A percentile compares a stretch with the other conserved stretches of the same genome.
These are phyloP conservation scores for Muntiacus reevesi DNA, from an alignment of 2,113 vertebrate genomes.

Conservation along the genomic window DNA sequence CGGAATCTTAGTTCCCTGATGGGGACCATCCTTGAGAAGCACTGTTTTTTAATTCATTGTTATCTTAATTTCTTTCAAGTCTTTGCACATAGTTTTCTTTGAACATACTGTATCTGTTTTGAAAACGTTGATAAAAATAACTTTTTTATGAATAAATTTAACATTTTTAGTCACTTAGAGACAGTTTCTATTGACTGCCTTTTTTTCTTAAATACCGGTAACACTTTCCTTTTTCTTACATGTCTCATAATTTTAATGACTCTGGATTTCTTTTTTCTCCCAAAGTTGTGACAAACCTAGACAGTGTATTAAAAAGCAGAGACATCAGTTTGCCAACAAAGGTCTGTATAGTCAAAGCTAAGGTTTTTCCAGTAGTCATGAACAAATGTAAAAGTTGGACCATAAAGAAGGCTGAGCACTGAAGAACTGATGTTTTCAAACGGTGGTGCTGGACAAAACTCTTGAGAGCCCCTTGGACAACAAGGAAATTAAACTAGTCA, in stretches of 20 bases:
- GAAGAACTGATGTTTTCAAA: neutral
- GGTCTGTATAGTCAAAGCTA: neutral
- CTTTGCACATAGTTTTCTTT: neutral
- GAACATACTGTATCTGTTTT: neutral
- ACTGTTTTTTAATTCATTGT: neutral
- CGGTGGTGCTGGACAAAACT: rapidly evolving
- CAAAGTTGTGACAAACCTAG: neutral
- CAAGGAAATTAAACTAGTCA: neutral
- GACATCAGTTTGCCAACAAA: neutral
- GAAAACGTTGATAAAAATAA: neutral
- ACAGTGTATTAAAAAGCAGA: neutral
- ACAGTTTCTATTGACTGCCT: neutral
- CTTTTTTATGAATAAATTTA: neutral
- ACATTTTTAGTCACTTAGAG: neutral
- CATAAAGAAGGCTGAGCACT: neutral
- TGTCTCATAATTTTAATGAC: neutral
- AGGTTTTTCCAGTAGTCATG: neutral
- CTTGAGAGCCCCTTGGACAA: neutral
- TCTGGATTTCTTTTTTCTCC: neutral
- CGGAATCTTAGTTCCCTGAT: neutral
- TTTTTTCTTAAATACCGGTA: neutral
- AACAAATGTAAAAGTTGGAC: neutral
- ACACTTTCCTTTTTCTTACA: neutral
- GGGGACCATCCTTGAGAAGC: neutral
- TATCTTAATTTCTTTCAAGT: neutral